Evolutionary conservation across 2,888 invertebrate species (phyloP).

Genomic region (Noctua comes): DNA sequence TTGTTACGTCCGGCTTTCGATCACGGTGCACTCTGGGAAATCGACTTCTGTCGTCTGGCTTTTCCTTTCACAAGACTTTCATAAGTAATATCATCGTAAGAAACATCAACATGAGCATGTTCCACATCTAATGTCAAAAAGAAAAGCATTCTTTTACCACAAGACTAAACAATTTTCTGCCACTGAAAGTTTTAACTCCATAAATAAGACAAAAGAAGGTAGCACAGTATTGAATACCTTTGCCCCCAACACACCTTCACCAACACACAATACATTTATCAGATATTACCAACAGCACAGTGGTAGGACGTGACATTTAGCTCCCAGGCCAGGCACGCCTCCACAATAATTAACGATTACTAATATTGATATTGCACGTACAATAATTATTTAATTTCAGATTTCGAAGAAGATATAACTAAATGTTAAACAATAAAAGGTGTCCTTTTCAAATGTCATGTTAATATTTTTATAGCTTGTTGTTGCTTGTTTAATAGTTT

Average conservation of each 20-base stretch:
- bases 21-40: not conserved
- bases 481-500: not conserved
- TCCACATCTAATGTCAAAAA: not conserved
- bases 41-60: not conserved
- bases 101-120: not conserved
- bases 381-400: constrained; percentile 62
- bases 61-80: not conserved
- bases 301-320: constrained; percentile 55
- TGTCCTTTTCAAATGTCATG: constrained; percentile 32
- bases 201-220: constrained; percentile 22
- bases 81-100: not conserved
- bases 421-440: constrained; percentile 42
- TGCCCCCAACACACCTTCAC: constrained; percentile 33
- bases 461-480: not conserved
- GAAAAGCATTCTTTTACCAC: not conserved
- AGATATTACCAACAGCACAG: constrained; percentile 45
- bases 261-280: constrained; percentile 47
- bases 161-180: not conserved
- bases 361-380: constrained; percentile 60
- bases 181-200: not conserved
- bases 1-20: not conserved
- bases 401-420: constrained; percentile 48
- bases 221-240: constrained; percentile 18
- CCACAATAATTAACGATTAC: constrained; percentile 62
- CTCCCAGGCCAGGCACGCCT: constrained; percentile 50